phyloP scores from a whole-genome alignment of 2,888 invertebrate species.

The Polydrusus pterygomalis region DNA sequence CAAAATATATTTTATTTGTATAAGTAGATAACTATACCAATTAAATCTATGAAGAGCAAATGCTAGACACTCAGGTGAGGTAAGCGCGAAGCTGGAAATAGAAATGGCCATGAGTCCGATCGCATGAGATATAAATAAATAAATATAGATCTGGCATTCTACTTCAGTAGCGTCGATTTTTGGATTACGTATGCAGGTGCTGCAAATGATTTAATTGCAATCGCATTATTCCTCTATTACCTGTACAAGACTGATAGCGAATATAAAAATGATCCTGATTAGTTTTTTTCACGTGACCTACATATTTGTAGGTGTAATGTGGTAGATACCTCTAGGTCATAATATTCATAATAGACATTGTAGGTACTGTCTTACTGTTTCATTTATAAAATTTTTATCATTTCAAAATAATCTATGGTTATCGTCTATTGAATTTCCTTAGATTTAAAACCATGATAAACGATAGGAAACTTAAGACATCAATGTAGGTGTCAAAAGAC shows the following conservation, averaged over 20 bases:
- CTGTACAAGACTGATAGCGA: background rate
- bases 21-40: slow-evolving; percentile 21
- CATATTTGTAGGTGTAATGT: no score
- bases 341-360: no score
- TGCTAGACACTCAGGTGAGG: slow-evolving; percentile 65
- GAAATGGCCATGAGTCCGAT: slow-evolving; percentile 66
- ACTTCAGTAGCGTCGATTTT: slow-evolving; percentile 55
- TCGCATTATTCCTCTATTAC: background rate
- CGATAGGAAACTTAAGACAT: no score
- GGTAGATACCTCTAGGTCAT: no score
- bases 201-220: background rate
- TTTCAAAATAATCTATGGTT: no score
- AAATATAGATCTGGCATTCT: slow-evolving; percentile 62
- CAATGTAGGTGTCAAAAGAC: no score
- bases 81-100: slow-evolving; percentile 64
- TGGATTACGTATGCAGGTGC: slow-evolving; percentile 5
- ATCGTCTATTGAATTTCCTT: no score
- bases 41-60: slow-evolving; percentile 52
- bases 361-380: no score
- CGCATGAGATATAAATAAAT: slow-evolving; percentile 64
- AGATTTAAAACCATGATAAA: no score
- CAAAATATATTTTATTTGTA: slow-evolving; percentile 3
- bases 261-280: background rate
- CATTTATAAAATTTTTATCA: no score
- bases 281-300: no score